phyloP scores from a whole-genome alignment of 2,113 vertebrate genomes.

The Zosterops lateralis region DNA sequence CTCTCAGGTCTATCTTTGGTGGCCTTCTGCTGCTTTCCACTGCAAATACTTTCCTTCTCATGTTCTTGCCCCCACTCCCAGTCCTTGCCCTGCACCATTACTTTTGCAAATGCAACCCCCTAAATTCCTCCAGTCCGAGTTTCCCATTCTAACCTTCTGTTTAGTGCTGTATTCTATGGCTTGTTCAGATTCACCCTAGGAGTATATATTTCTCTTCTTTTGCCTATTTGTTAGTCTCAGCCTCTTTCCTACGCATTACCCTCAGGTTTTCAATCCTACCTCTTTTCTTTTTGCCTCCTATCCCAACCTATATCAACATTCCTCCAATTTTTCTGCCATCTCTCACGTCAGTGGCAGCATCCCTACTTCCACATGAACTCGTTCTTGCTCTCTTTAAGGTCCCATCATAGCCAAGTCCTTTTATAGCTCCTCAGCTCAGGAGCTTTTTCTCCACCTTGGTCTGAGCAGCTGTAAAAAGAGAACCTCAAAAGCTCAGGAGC shows the following conservation, averaged over 20 bases:
- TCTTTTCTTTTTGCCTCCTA: neutral
- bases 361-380: neutral
- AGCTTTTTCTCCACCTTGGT: rapidly evolving
- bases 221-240: neutral
- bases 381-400: neutral
- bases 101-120: neutral
- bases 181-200: neutral
- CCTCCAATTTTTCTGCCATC: neutral
- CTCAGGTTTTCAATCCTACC: neutral
- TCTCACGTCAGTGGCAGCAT: neutral
- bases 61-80: neutral
- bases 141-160: neutral
- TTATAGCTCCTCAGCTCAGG: neutral
- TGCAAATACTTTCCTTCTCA: neutral
- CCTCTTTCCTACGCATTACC: neutral
- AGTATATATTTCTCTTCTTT: neutral
- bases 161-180: neutral
- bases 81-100: neutral
- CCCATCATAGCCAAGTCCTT: neutral
- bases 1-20: neutral
- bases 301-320: neutral
- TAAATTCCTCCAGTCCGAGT: neutral
- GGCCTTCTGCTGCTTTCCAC: neutral
- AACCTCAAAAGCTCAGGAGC: neutral
- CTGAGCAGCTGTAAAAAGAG: neutral